Evolutionary conservation across 2,113 vertebrate species (phyloP), one percentile per base, ranked within the genome.

Genomic region (Loxodonta africana): DNA sequence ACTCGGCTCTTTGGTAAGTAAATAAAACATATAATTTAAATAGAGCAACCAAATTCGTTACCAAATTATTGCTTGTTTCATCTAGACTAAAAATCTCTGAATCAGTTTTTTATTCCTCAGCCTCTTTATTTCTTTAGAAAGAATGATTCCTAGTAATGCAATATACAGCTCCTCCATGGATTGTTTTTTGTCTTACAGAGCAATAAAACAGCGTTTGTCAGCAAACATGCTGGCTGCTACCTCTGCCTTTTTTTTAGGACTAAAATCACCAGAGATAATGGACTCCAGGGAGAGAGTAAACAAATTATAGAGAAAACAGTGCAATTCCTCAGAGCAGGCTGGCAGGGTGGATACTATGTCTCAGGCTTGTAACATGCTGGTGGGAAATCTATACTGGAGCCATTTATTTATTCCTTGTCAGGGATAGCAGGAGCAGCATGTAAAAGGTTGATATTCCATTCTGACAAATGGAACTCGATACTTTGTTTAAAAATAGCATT

Each of bases 201-300:
- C 51, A 88, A 88, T 67, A 93, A 92, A 91, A 25, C 23, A 88
- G 69, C 28, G 63, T 96, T 93, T 93, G 81, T 93, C 67, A 91
- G 41, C 73, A 95, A 95, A 71, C 74, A 96, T 30, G 8, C 80
- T 88, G 91, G 76, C 69, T 51, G 23, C 33, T 67, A 62, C 41
- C 41, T 95, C 95, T 91, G 60, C 67, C 51, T 90, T 90, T 51
- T 90, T 94, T 86, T 94, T 17, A 90, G 63, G 26, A 65, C 65
- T 83, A 57, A 91, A 88, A 89, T 91, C 80, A 91, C 78, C n/a
- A 71, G 69, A 90, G 80, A 91, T 69, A 95, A 97, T 76, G 33
- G 88, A 87, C 94, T 90, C 76, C n/a, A 92, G 90, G 51, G 80
- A 90, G 69, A 84, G 91, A 89, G 87, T 77, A 95, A 95, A 93